These are phyloP conservation scores for Bilobella aurantiaca DNA, from an alignment of 1,140 invertebrate genomes.

Conservation along the genomic window DNA sequence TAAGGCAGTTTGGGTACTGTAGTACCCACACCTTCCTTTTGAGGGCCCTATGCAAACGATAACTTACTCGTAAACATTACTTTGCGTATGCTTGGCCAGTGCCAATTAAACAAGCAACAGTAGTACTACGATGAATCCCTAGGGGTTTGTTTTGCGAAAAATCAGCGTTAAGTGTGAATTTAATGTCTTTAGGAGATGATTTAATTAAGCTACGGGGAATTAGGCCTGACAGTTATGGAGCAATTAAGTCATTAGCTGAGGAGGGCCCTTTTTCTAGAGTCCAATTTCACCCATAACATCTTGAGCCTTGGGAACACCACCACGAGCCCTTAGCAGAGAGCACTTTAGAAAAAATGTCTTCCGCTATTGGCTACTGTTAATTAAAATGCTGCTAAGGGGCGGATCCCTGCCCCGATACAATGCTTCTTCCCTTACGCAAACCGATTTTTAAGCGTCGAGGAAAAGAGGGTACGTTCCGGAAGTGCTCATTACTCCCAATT, in stretches of 20 bases:
- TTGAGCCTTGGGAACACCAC: neutral
- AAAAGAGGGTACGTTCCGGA: constrained; percentile 11
- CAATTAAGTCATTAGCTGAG: constrained; percentile 16
- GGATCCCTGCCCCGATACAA: constrained; percentile 4
- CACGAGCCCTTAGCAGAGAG: neutral
- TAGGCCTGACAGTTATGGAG: constrained; percentile 6
- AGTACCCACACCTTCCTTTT: too few species aligned
- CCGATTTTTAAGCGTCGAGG: neutral
- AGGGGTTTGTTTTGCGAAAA: too few species aligned
- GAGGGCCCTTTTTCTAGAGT: neutral
- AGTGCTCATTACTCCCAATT: constrained; percentile 25
- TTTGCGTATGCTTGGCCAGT: too few species aligned
- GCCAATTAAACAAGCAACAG: too few species aligned
- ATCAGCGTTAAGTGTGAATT: neutral
- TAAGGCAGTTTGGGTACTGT: neutral
- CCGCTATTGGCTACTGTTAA: too few species aligned
- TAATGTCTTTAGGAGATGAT: neutral
- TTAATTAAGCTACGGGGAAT: neutral
- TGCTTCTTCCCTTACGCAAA: neutral
- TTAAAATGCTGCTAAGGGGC: too few species aligned
- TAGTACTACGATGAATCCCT: too few species aligned
- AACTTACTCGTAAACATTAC: too few species aligned
- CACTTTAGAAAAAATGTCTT: neutral
- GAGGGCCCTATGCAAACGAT: too few species aligned
- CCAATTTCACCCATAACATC: neutral